Percentiles rank a stretch among this genome's conserved stretches.
Evolutionary conservation across 37 sponge, comb jelly and placozoan genomes (phyloP).

Genomic region (Ephydatia muelleri): DNA sequence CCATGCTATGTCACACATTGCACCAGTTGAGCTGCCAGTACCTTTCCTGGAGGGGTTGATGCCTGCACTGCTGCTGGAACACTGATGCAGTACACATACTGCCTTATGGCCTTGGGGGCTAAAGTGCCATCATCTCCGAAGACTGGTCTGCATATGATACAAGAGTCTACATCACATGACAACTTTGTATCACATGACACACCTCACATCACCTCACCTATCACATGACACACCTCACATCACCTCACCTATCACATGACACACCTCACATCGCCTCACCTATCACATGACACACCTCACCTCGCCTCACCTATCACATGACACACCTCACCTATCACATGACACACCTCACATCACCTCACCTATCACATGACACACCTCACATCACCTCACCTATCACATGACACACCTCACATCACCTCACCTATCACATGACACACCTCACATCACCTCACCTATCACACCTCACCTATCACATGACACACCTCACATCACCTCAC

Average conservation of each 20-base stretch:
- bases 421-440: background rate
- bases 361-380: background rate
- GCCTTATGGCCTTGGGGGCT: constrained; percentile 63
- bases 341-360: background rate
- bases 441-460: no score
- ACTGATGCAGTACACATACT: constrained; percentile 73
- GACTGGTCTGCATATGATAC: constrained; percentile 19
- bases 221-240: no score
- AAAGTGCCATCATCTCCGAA: constrained; percentile 66
- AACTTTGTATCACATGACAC: background rate
- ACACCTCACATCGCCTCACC: background rate
- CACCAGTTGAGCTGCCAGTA: background rate
- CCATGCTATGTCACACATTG: background rate
- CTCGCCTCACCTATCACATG: constrained; percentile 4
- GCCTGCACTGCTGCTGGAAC: background rate
- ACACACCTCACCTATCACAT: no score
- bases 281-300: background rate
- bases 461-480: background rate
- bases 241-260: background rate
- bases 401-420: constrained; percentile 9
- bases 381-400: no score
- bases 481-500: background rate
- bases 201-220: background rate
- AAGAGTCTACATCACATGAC: background rate
- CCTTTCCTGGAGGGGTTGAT: constrained; percentile 26